phyloP scores from a whole-genome alignment of 2,888 invertebrate genomes.

The Anthrax anthrax region DNA sequence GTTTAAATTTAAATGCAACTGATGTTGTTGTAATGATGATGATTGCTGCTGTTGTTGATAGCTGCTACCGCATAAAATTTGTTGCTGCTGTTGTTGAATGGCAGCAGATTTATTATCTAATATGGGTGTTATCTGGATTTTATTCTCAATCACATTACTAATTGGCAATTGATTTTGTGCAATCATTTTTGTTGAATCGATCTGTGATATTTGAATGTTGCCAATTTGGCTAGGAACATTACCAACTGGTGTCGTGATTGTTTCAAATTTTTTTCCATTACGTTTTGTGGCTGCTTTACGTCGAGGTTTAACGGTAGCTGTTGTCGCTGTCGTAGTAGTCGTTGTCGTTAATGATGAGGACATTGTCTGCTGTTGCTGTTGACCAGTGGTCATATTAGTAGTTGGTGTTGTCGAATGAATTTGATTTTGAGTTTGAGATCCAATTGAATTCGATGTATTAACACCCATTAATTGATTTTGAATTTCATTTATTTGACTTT shows the following conservation, averaged over 20 bases:
- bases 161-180: conserved; percentile 21
- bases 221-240: conserved; percentile 36
- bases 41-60: conserved; percentile 10
- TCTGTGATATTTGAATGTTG: conserved; percentile 36
- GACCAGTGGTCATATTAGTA: not conserved
- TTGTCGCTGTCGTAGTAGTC: conserved; percentile 15
- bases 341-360: conserved; percentile 9
- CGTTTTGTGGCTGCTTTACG: conserved; percentile 29
- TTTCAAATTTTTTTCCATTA: conserved; percentile 28
- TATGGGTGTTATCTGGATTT: conserved; percentile 36
- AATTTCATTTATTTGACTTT: conserved; percentile 18
- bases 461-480: conserved; percentile 16
- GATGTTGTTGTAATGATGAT: conserved; percentile 11
- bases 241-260: conserved; percentile 15
- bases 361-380: not conserved
- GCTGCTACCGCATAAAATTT: not conserved
- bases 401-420: too few species aligned
- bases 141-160: conserved; percentile 32
- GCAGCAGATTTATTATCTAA: conserved; percentile 18
- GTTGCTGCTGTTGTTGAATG: conserved; percentile 10
- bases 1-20: conserved; percentile 9
- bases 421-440: not conserved
- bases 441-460: conserved; percentile 1
- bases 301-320: conserved; percentile 29
- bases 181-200: conserved; percentile 21